phyloP scores from a whole-genome alignment of 2,113 vertebrate genomes.

The Scomber colias region DNA sequence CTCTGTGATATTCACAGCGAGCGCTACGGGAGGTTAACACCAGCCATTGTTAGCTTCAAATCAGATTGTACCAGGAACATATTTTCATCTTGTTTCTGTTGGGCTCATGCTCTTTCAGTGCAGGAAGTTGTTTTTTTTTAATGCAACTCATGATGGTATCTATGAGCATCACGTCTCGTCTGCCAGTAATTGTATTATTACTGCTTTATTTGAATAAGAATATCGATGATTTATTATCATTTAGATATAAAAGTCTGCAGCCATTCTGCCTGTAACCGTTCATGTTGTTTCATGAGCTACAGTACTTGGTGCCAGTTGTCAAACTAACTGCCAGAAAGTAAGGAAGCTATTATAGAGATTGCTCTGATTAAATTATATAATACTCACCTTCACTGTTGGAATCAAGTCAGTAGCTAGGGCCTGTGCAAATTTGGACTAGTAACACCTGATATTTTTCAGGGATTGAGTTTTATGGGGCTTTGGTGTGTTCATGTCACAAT shows the following conservation, averaged over 20 bases:
- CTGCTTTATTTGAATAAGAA: not conserved
- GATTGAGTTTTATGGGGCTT: constrained; percentile 40
- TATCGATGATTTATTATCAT: constrained; percentile 20
- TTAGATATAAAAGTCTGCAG: constrained; percentile 8
- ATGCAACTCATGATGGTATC: constrained; percentile 38
- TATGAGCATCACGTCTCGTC: constrained; percentile 2
- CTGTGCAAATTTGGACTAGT: constrained; percentile 3
- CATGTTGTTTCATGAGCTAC: constrained; percentile 27
- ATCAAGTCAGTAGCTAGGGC: not conserved
- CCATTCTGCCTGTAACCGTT: not conserved
- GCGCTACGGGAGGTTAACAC: constrained; percentile 25
- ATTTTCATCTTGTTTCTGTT: constrained; percentile 49
- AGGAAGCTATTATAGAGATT: constrained; percentile 32
- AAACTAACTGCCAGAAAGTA: constrained; percentile 28
- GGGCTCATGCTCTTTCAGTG: not conserved
- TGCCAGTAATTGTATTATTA: not conserved
- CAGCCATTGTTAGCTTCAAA: constrained; percentile 58
- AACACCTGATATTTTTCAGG: constrained; percentile 61
- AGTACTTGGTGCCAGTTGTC: constrained; percentile 22
- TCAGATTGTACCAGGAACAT: constrained; percentile 41
- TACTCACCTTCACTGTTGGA: not conserved
- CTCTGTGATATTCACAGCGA: constrained; percentile 26
- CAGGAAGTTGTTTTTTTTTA: constrained; percentile 18
- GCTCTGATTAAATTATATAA: constrained; percentile 31
- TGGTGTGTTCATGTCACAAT: not conserved